phyloP scores from a whole-genome alignment of 2,113 vertebrate species.

The Vireo altiloquus region DNA sequence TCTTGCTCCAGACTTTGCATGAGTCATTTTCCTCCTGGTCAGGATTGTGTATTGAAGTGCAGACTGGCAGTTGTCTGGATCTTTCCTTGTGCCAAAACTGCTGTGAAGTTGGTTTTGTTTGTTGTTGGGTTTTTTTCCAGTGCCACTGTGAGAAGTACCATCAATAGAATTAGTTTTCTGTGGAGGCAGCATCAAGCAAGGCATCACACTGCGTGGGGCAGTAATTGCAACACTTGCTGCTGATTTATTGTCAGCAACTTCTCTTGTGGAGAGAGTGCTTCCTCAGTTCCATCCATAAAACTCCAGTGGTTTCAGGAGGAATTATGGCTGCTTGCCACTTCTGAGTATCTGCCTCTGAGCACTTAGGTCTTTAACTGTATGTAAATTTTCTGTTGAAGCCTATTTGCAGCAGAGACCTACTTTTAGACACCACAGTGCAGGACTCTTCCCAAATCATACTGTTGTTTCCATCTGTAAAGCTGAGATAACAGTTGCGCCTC shows the following conservation, averaged over 20 bases:
- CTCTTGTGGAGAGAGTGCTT: slow-evolving; percentile 15
- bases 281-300: slow-evolving; percentile 17
- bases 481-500: not conserved
- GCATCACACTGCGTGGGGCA: slow-evolving; percentile 9
- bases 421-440: not conserved
- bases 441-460: not conserved
- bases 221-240: slow-evolving; percentile 40
- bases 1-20: slow-evolving; percentile 53
- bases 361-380: not conserved
- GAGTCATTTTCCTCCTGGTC: slow-evolving; percentile 66
- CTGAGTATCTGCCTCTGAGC: not conserved
- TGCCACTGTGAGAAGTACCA: slow-evolving; percentile 37
- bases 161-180: slow-evolving; percentile 42
- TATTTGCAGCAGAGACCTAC: not conserved
- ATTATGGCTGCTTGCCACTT: slow-evolving; percentile 21
- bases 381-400: not conserved
- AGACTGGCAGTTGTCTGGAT: slow-evolving; percentile 57
- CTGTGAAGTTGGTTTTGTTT: slow-evolving; percentile 50
- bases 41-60: slow-evolving; percentile 49
- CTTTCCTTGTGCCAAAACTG: slow-evolving; percentile 45
- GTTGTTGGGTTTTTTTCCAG: not conserved
- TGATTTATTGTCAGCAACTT: slow-evolving; percentile 55
- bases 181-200: slow-evolving; percentile 31
- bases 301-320: slow-evolving; percentile 4
- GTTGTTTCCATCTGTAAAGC: not conserved